Base-by-base conservation (phyloP, 2,797 vertebrate genomes). In the Carcharodon carcharias region DNA sequence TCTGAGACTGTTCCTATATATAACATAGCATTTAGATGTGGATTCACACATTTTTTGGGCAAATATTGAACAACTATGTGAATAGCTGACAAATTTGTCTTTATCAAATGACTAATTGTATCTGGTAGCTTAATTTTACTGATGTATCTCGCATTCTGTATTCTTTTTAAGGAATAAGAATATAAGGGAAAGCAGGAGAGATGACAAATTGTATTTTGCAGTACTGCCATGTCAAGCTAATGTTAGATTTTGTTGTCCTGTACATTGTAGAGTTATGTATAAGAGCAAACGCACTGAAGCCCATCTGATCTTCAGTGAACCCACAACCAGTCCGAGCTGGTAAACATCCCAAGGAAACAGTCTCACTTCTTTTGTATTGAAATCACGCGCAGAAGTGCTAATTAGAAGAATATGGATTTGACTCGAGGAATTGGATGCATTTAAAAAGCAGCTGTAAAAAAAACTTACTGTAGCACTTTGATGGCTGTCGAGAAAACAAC, bases 391-490 rank as follows among this genome's bases (percentile, higher is more conserved):
- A 95, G 50, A 73, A 77, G 69, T 95, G 69, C 93, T 95, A 95
- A 95, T 77, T 73, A n/a, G 69, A 63, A 95, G 23, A n/a, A 95
- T 56, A 67, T 67, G 50, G 14, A 95, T 35, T 67, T 95, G 69
- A 71, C 94, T 77, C 67, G 16, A 92, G 40, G 82, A 77, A n/a
- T 95, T 95, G 54, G 69, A 95, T 93, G 91, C 21, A 21, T 95
- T 95, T 35, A 91, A 45, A 73, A 56, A 73, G 54, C 94, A 95
- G 94, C 69, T 77, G 69, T 71, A 71, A 54, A 77, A 95, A 77
- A 56, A 93, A 12, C n/a, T 67, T 95, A 95, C 69, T 95, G 94
- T 95, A 95, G 94, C 94, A 95, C 94, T 95, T 95, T 95, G 94
- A 95, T 56, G 73, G 94, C 94, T 95, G 71, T 56, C 31, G 16